phyloP scores from a whole-genome alignment of 2,888 invertebrate genomes.

The Melangyna quadrimaculata region DNA sequence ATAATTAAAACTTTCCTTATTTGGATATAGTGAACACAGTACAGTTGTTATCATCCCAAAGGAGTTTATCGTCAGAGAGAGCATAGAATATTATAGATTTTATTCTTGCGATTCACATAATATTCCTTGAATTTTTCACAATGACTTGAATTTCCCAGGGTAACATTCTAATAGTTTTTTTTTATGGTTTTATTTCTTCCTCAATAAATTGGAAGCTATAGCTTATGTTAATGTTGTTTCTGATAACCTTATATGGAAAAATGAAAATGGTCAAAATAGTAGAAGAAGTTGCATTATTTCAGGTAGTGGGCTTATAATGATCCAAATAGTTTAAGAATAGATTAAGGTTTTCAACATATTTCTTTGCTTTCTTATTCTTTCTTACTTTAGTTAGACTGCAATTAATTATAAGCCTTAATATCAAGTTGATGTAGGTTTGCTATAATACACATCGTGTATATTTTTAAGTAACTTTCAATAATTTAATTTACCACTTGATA shows the following conservation, averaged over 20 bases:
- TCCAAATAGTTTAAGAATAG: too few relatives aligned
- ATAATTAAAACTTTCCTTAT: conserved; percentile 55
- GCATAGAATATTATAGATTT: conserved; percentile 1
- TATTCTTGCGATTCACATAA: conserved; percentile 13
- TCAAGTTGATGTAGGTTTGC: too few relatives aligned
- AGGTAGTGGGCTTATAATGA: not conserved
- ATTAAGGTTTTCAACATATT: too few relatives aligned
- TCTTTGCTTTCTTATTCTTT: too few relatives aligned
- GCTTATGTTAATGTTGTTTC: not conserved
- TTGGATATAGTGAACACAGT: conserved; percentile 20
- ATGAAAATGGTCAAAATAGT: not conserved
- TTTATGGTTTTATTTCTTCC: not conserved
- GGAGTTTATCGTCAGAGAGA: not conserved
- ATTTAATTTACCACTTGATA: too few relatives aligned
- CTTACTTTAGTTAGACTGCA: too few relatives aligned
- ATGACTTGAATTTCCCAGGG: not conserved
- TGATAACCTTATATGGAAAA: not conserved
- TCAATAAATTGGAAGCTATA: not conserved
- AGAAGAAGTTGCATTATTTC: not conserved
- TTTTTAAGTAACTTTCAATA: too few relatives aligned
- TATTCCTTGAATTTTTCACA: not conserved
- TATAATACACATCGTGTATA: too few relatives aligned
- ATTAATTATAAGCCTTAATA: too few relatives aligned
- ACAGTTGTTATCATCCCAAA: conserved; percentile 20
- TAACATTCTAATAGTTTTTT: not conserved